Conservation (phyloP, 2,113 vertebrate species). For the Pollimyrus isidori region DNA sequence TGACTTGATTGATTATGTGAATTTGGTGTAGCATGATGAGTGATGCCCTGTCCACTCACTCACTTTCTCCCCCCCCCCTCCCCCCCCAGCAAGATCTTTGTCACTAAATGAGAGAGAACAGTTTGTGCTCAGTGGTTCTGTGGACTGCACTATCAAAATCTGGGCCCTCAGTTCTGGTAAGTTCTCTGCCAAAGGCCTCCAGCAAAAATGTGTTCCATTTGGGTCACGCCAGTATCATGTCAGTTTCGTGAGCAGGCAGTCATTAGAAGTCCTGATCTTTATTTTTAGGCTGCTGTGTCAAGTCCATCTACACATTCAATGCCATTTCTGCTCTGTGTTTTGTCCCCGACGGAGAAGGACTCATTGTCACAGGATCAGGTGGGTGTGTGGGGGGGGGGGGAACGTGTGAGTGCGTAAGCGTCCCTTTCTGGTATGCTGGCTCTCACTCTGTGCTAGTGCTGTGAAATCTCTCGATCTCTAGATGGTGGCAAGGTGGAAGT, state of each 20-base stretch:
- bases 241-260: background rate
- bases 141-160: conserved; percentile 64
- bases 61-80: background rate
- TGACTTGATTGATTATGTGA: background rate
- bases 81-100: conserved; percentile 49
- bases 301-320: conserved; percentile 68
- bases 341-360: conserved; percentile 55
- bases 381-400: conserved; percentile 21
- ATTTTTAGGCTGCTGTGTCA: conserved; percentile 60
- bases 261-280: conserved; percentile 22
- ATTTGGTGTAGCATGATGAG: background rate
- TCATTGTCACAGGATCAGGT: conserved; percentile 67
- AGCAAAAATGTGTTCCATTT: background rate
- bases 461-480: conserved; percentile 36
- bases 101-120: conserved; percentile 56
- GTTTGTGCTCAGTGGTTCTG: conserved; percentile 66
- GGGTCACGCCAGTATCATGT: background rate
- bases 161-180: conserved; percentile 65
- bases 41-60: background rate
- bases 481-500: conserved; percentile 70
- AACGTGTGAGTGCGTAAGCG: conserved; percentile 43
- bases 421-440: background rate
- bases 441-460: background rate
- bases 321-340: conserved; percentile 61
- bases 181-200: conserved; percentile 12